Percentiles rank a stretch among this genome's conserved stretches.
phyloP scores from a whole-genome alignment of 2,888 invertebrate species.

The Acleris emargana region DNA sequence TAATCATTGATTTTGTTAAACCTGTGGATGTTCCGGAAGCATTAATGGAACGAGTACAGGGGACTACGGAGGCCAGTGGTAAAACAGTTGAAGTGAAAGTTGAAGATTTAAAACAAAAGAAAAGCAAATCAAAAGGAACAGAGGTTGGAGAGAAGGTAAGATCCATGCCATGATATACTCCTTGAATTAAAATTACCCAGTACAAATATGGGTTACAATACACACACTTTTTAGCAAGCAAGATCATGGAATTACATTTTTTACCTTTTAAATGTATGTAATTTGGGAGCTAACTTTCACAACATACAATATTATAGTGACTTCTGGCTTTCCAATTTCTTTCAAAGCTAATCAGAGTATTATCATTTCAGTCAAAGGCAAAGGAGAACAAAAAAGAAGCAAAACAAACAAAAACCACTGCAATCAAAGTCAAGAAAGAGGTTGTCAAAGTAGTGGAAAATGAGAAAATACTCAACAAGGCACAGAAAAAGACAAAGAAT shows the following conservation, averaged over 20 bases:
- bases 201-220: too few species aligned
- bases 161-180: background rate
- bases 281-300: too few species aligned
- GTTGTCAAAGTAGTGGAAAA: constrained; percentile 18
- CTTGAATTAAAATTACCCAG: too few species aligned
- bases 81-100: constrained; percentile 40
- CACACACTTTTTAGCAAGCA: too few species aligned
- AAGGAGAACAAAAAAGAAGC: constrained; percentile 10
- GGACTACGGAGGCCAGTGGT: constrained; percentile 1
- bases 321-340: background rate
- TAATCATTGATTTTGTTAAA: constrained; percentile 79
- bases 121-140: constrained; percentile 38
- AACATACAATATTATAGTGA: too few species aligned
- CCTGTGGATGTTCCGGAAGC: constrained; percentile 77
- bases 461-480: constrained; percentile 42
- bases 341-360: background rate
- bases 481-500: constrained; percentile 53
- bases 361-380: constrained; percentile 1
- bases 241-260: too few species aligned
- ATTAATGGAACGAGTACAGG: constrained; percentile 44
- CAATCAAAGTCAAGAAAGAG: background rate
- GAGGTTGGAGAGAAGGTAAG: constrained; percentile 42
- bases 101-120: constrained; percentile 28
- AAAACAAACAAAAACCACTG: background rate
- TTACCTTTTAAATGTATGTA: too few species aligned